Percentiles rank a stretch among this genome's conserved stretches.
Conservation (phyloP, 1,140 invertebrate genomes). For the Saccostrea glomerata region DNA sequence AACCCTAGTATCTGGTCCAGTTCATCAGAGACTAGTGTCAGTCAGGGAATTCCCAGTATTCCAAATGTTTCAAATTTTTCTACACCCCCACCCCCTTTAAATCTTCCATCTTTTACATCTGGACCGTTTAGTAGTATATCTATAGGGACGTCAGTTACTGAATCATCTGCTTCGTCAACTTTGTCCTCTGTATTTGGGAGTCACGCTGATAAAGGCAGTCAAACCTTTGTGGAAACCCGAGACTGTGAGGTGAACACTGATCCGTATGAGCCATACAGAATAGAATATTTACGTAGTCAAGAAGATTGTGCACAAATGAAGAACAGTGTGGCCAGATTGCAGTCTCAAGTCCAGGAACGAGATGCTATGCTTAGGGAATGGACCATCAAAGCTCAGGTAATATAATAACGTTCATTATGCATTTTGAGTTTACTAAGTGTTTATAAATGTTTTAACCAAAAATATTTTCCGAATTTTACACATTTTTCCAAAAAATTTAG, state of each 20-base stretch:
- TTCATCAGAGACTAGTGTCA: slow-evolving; percentile 9
- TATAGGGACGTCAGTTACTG: slow-evolving; percentile 36
- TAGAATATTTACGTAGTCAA: slow-evolving; percentile 47
- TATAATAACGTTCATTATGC: not conserved
- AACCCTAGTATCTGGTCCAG: slow-evolving; percentile 44
- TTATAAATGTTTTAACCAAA: no score
- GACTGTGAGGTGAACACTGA: slow-evolving; percentile 56
- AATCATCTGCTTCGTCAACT: not conserved
- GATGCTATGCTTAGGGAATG: slow-evolving; percentile 8
- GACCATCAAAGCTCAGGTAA: slow-evolving; percentile 5
- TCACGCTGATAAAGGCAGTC: slow-evolving; percentile 47
- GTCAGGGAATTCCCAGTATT: not conserved
- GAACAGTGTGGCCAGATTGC: slow-evolving; percentile 3
- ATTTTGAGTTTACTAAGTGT: no score
- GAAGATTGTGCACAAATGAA: slow-evolving; percentile 51
- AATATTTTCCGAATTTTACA: no score
- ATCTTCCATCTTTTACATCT: slow-evolving; percentile 34
- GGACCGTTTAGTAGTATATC: slow-evolving; percentile 37
- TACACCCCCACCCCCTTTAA: slow-evolving; percentile 45
- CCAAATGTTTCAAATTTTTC: not conserved
- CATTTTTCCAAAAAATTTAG: no score
- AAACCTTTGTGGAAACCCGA: slow-evolving; percentile 42
- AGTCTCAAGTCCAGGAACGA: slow-evolving; percentile 49
- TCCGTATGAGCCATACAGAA: slow-evolving; percentile 60
- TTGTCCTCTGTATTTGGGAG: slow-evolving; percentile 11